Base-by-base conservation (phyloP, 2,113 vertebrate species). In the Corythoichthys haematopterus region DNA sequence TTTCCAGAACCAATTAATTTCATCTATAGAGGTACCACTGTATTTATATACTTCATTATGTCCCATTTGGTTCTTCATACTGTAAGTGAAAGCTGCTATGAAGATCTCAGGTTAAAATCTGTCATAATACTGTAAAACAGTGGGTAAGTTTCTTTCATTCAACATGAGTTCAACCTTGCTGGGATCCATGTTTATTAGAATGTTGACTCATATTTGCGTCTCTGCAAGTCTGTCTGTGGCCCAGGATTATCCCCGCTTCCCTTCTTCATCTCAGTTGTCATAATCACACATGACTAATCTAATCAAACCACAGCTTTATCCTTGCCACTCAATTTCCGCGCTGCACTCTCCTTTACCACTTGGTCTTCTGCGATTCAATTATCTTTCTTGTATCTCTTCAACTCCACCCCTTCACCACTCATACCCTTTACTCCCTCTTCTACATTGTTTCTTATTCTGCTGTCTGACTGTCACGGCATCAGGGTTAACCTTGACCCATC, bases 401-500 rank as follows among this genome's bases (percentile, higher is more conserved):
- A 50, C 4, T 67, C 51, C 40, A 7, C 35, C 28, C 28, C 36
- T n/a, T 28, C 43, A 14, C 65, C 16, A 43, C 66, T 75, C 80
- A 61, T 56, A 71, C 71, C 79, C 64, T 71, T 8, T 62, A 50
- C 66, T 61, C 75, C 73, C 75, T 83, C 75, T 77, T 80, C 77
- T 66, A 77, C 75, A 83, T 76, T 86, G 79, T 85, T 78, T 86
- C 84, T 84, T 11, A 52, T 77, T 87, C 80, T 84, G 74, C 77
- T 82, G 14, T 66, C 59, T 40, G 62, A 60, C 66, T 71, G 72
- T 83, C 71, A 76, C 82, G 80, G 71, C 75, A 78, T 76, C 85
- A 97, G 95, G 95, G 95, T 96, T 92, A 95, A 95, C 93, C 94
- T 97, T 90, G 95, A 97, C 94, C 94, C 95, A 55, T 96, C 95